These are phyloP conservation scores for Neoniphon sammara DNA, from an alignment of 2,797 vertebrate genomes.

Conservation along the genomic window DNA sequence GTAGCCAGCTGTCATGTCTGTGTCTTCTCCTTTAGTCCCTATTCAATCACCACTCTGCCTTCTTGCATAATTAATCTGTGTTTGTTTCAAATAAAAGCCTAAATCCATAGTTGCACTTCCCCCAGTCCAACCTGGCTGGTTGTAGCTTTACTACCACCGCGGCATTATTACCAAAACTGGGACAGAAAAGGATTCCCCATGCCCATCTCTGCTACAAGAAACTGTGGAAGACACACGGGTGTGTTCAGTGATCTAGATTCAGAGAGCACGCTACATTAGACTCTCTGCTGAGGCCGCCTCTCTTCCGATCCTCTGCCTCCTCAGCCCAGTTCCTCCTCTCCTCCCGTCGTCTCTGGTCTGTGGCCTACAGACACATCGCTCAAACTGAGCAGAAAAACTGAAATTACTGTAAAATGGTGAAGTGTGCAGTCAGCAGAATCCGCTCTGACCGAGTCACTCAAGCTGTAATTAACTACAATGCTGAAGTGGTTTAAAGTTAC, in stretches of 20 bases:
- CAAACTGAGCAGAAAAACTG: slow-evolving; percentile 56
- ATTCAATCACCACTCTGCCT: not conserved
- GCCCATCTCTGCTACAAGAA: slow-evolving; percentile 52
- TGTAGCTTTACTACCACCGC: slow-evolving; percentile 18
- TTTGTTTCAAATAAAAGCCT: slow-evolving; percentile 18
- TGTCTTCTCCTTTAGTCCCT: not conserved
- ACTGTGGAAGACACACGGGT: slow-evolving; percentile 66
- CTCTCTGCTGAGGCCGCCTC: slow-evolving; percentile 49
- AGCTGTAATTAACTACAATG: slow-evolving; percentile 27
- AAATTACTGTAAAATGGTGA: slow-evolving; percentile 35
- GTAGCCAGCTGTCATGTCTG: not conserved
- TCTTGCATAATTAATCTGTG: slow-evolving; percentile 19
- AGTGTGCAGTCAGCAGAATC: slow-evolving; percentile 31
- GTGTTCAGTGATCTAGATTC: slow-evolving; percentile 82
- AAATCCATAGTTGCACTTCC: slow-evolving; percentile 21
- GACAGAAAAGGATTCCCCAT: slow-evolving; percentile 35
- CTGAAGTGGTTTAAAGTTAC: not conserved
- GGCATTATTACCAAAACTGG: slow-evolving; percentile 50
- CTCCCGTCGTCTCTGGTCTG: slow-evolving; percentile 35
- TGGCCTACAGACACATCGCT: slow-evolving; percentile 44
- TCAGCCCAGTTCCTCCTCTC: slow-evolving; percentile 33
- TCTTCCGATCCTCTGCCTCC: slow-evolving; percentile 51
- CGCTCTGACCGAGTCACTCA: not conserved
- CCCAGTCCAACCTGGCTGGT: slow-evolving; percentile 11
- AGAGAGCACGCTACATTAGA: slow-evolving; percentile 73